Conservation (phyloP, 1,140 invertebrate genomes). For the Drosophila aff. region DNA sequence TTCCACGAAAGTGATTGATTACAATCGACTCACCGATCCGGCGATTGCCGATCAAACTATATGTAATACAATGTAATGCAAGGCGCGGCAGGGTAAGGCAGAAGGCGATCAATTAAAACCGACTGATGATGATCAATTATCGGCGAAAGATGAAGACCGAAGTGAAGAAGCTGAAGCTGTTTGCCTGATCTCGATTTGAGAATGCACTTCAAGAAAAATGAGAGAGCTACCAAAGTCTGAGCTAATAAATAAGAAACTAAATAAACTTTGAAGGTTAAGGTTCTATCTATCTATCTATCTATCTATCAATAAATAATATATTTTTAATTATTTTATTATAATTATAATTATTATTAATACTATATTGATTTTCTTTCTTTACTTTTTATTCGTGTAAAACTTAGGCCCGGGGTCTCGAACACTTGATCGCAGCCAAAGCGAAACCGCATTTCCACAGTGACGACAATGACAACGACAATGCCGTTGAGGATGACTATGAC, state of each 20-base stretch:
- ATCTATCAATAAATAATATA: neutral
- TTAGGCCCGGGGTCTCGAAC: constrained; percentile 7
- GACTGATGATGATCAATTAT: constrained; percentile 83
- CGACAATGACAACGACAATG: constrained; percentile 65
- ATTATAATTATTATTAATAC: too few species aligned
- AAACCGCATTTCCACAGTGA: constrained; percentile 54
- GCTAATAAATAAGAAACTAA: too few species aligned
- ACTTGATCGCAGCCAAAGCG: constrained; percentile 58
- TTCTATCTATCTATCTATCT: too few species aligned
- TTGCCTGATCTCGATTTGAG: constrained; percentile 28
- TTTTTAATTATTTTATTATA: neutral
- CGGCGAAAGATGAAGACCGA: constrained; percentile 58
- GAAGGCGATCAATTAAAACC: constrained; percentile 79
- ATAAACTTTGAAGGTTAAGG: neutral
- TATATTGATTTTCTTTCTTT: too few species aligned
- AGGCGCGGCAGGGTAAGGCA: constrained; percentile 46
- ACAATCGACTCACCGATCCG: constrained; percentile 62
- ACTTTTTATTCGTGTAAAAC: constrained; percentile 3
- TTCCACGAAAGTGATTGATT: constrained; percentile 83
- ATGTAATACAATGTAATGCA: constrained; percentile 51
- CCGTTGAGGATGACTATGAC: constrained; percentile 49
- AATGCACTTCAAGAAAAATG: neutral
- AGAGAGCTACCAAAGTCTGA: neutral
- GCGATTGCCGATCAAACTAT: constrained; percentile 26
- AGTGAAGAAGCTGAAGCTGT: constrained; percentile 27